phyloP scores from a whole-genome alignment of 2,888 invertebrate genomes.

The Trichogramma evanescens region DNA sequence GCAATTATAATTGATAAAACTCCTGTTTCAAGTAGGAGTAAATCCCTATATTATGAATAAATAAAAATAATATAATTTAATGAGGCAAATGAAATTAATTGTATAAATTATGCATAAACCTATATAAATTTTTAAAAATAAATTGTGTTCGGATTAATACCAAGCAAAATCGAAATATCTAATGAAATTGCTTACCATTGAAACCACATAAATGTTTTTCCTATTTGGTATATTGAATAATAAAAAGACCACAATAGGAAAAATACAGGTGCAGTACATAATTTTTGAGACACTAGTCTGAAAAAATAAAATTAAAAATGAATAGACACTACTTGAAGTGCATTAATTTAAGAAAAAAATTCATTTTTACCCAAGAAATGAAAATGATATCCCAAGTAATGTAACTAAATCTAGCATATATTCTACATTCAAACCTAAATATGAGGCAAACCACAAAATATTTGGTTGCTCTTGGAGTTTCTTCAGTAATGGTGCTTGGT shows the following conservation, averaged over 20 bases:
- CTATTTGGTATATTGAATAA: conserved; percentile 68
- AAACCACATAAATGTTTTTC: conserved; percentile 66
- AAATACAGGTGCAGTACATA: conserved; percentile 57
- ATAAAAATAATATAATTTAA: neutral
- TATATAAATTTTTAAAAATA: neutral
- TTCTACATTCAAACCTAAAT: conserved; percentile 58
- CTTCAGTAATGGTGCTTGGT: conserved; percentile 49
- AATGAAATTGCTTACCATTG: conserved; percentile 57
- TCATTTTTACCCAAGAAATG: conserved; percentile 56
- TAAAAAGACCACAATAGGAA: conserved; percentile 63
- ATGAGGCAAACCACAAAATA: conserved; percentile 60
- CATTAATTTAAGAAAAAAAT: conserved; percentile 2
- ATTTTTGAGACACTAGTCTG: conserved; percentile 57
- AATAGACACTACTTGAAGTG: neutral
- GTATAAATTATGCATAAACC: neutral
- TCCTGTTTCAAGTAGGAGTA: conserved; percentile 66
- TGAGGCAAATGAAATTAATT: neutral
- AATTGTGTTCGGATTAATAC: conserved; percentile 22
- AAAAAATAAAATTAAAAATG: conserved; percentile 23
- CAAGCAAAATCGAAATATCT: neutral
- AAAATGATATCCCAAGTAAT: conserved; percentile 57
- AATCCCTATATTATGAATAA: conserved; percentile 53
- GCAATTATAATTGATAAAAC: conserved; percentile 65
- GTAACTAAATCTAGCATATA: conserved; percentile 64
- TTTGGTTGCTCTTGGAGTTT: conserved; percentile 60